Base-by-base conservation (phyloP, 2,888 invertebrate species). In the Acronicta leporina region DNA sequence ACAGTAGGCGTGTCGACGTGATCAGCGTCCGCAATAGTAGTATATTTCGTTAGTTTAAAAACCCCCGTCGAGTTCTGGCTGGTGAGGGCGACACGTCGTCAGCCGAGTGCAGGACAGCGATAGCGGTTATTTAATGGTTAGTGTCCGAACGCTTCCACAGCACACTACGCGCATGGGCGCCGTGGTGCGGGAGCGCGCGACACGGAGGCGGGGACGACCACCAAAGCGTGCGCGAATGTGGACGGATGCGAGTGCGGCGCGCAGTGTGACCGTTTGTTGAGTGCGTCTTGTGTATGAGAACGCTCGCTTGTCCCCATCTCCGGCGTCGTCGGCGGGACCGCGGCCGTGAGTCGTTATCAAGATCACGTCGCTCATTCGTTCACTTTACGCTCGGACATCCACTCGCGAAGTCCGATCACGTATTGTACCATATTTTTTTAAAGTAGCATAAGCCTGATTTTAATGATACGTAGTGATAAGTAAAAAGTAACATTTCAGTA, bases 221-320 rank as follows among this genome's bases (percentile, higher is more conserved):
- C 64, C 72, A 78, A 87, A 88, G 94, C 91, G 92, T 86, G 91
- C 74, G 85, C 85, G 90, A 87, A 71, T 88, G 94, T 72, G 86
- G 94, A 94, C 78, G 94, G 77, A 92, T 92, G 92, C 58, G 70
- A 87, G 89, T 70, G 84, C 79, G 82, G 79, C 79, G 79, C 74
- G 79, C 80, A 78, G 82, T 82, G 82, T 80, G 81, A 80, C 76
- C 81, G 84, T 73, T 79, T 85, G 80, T 72, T 84, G 89, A 75
- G 68, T 82, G 79, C 61, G 67, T 81, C 79, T 70, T 70, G 81
- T 82, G 81, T 83, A 78, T 75, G 81, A 84, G 85, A 82, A 83
- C 92, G 91, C 92, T 92, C 89, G 92, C 94, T 95, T 95, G 94
- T 95, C 94, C 92, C 94, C 92, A 73, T 90, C 92, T 88, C 94